These are phyloP conservation scores for Sepioteuthis lessoniana DNA, from an alignment of 2,888 invertebrate genomes.

Conservation along the genomic window DNA sequence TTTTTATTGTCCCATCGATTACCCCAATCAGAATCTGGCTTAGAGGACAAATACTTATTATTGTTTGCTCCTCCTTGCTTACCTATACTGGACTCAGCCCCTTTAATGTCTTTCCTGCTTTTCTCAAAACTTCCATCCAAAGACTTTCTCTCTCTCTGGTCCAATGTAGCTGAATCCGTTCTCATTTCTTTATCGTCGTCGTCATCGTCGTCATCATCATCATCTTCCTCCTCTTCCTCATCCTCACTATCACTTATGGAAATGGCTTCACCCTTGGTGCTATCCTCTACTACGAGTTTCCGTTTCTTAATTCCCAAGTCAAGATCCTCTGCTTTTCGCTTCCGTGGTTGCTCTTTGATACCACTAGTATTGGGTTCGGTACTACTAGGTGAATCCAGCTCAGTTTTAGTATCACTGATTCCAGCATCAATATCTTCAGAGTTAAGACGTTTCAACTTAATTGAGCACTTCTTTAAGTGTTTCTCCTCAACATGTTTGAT, in stretches of 20 bases:
- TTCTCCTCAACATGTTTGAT: slow-evolving; percentile 60
- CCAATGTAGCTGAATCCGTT: not conserved
- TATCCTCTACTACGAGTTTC: not conserved
- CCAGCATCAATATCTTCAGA: slow-evolving; percentile 54
- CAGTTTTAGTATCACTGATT: slow-evolving; percentile 48
- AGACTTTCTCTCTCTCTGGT: not conserved
- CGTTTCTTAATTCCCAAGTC: slow-evolving; percentile 42
- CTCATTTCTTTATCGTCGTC: slow-evolving; percentile 46
- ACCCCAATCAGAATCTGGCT: not conserved
- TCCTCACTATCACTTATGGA: slow-evolving; percentile 47
- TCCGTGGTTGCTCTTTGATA: not conserved
- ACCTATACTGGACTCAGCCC: not conserved
- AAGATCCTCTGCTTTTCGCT: slow-evolving; percentile 45
- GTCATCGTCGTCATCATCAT: slow-evolving; percentile 43
- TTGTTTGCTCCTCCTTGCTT: not conserved
- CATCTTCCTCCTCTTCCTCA: slow-evolving; percentile 36
- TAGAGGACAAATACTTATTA: not conserved
- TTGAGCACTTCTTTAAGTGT: slow-evolving; percentile 66
- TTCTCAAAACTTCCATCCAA: not conserved
- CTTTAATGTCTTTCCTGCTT: not conserved
- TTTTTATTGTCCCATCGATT: not conserved
- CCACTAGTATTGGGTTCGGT: not conserved
- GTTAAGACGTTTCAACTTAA: slow-evolving; percentile 57
- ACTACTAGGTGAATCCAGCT: not conserved
- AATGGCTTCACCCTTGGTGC: too few species aligned